Base-by-base conservation (phyloP, 2,113 vertebrate genomes). In the Polypterus bichir region DNA sequence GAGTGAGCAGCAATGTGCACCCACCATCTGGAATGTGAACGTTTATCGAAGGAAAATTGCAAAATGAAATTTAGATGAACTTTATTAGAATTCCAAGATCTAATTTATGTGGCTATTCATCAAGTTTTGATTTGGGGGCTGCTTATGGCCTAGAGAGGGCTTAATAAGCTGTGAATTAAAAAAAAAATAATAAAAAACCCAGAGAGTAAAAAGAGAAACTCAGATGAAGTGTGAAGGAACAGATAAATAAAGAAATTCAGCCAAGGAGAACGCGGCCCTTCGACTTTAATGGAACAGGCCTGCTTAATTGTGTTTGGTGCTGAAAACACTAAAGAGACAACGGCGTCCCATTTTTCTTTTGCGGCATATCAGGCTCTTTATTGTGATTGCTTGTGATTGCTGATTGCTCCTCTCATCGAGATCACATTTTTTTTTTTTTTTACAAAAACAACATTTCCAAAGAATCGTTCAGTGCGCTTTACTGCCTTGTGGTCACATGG, bases 41-140 rank as follows among this genome's bases (percentile, higher is more conserved):
- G 78, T 85, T 89, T 88, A 85, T 85, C 73, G 76, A 83, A 83
- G 81, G 78, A 88, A 88, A 90, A 88, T 80, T 79, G 81, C 83
- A 83, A 83, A 91, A 92, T 88, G 76, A 85, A 86, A 88, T 85
- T 88, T 88, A 85, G 81, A 89, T 88, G 83, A 86, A 76, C 75
- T 88, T 88, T 84, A 89, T 90, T 87, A 85, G 85, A 80, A 86
- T 77, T 71, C 65, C 62, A 59, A 64, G 68, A 77, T 79, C 73
- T 67, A 74, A 77, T 88, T 87, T 82, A 81, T 76, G 69, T 56
- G 82, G 79, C 74, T 72, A 79, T 87, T 85, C 76, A 83, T 85
- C 81, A 82, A 66, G 60, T 70, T 70, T 81, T 83, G 76, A 77
- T 74, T 82, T 73, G 71, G 27, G 76, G 68, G 72, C 66, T 68